These are phyloP conservation scores for Pseudomyrmex concolor DNA, from an alignment of 1,140 invertebrate species.

Conservation along the genomic window DNA sequence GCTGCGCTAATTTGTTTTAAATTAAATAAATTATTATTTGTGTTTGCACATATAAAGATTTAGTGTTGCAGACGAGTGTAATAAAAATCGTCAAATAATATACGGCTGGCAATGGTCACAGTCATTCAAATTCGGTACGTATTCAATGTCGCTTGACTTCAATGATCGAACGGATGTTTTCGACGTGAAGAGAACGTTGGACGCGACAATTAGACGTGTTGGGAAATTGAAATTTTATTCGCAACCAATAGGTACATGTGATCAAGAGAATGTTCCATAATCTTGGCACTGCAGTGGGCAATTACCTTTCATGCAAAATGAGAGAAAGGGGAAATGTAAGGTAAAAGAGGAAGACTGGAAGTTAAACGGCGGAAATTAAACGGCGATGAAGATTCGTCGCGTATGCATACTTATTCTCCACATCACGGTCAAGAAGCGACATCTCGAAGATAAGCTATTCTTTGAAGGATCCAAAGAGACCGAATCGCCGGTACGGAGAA, in stretches of 20 bases:
- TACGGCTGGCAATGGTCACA: background rate
- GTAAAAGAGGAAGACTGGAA: background rate
- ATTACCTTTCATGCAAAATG: slow-evolving; percentile 1
- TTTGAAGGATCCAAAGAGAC: slow-evolving; percentile 23
- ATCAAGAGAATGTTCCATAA: background rate
- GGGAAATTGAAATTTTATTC: slow-evolving; percentile 27
- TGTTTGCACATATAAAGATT: background rate
- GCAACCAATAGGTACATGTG: background rate
- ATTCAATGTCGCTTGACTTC: too few relatives aligned
- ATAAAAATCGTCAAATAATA: background rate
- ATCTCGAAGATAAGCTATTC: slow-evolving; percentile 30
- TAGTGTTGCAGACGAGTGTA: background rate
- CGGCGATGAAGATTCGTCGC: background rate
- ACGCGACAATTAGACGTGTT: background rate
- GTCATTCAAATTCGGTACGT: too few relatives aligned
- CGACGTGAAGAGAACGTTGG: too few relatives aligned
- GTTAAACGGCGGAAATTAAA: slow-evolving; percentile 65
- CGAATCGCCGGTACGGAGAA: slow-evolving; percentile 7
- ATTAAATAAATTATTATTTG: background rate
- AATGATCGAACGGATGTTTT: background rate
- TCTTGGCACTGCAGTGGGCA: background rate
- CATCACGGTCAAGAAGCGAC: slow-evolving; percentile 13
- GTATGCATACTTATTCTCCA: slow-evolving; percentile 7
- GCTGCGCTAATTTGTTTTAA: background rate
- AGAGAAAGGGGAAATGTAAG: slow-evolving; percentile 15